A percentile compares a stretch with the other conserved stretches of the same genome.
Evolutionary conservation across 2,888 invertebrate species (phyloP).

Genomic region (Macrosiphum euphorbiae): DNA sequence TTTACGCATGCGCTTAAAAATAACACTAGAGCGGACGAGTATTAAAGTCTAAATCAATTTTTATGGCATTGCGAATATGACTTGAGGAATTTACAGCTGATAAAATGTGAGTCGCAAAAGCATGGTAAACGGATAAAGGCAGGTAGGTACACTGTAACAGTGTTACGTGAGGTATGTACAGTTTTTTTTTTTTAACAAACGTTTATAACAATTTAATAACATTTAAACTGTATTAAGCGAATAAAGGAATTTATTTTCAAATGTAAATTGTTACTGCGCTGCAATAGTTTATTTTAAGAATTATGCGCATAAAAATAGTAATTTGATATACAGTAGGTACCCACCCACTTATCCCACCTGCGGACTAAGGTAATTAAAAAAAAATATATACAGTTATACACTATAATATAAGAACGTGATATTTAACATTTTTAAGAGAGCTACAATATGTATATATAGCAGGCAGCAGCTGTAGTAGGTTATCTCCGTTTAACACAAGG

Average conservation of each 20-base stretch:
- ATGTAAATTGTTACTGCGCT: background rate
- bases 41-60: conserved; percentile 1
- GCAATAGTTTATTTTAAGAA: background rate
- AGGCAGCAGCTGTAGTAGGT: background rate
- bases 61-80: background rate
- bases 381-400: background rate
- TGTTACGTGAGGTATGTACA: background rate
- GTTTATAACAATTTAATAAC: background rate
- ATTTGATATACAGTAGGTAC: background rate
- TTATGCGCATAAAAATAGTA: background rate
- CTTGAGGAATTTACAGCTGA: background rate
- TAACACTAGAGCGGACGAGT: background rate
- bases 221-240: background rate
- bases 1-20: background rate
- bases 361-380: too few species aligned
- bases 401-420: background rate
- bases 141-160: background rate
- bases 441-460: background rate
- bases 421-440: background rate
- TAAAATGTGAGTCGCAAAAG: background rate
- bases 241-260: background rate
- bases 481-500: background rate
- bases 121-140: background rate
- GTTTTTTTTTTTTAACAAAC: background rate
- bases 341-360: too few species aligned